These are phyloP conservation scores for Pangasius mekongensis DNA, from an alignment of 2,797 vertebrate genomes.

Conservation along the genomic window DNA sequence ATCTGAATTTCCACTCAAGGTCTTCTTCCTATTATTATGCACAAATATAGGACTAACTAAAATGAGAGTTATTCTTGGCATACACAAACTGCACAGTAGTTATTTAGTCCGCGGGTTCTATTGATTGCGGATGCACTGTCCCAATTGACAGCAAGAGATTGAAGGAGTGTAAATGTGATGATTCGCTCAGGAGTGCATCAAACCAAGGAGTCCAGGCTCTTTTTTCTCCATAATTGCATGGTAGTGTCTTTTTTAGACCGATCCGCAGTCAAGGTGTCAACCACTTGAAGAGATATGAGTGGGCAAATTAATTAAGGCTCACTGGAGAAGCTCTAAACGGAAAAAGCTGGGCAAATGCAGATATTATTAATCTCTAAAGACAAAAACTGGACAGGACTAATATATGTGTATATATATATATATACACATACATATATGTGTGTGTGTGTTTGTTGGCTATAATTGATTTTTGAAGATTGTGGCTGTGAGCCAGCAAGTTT, in stretches of 20 bases:
- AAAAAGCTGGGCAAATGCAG: slow-evolving; percentile 3
- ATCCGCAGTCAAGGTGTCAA: slow-evolving; percentile 38
- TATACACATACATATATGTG: no score
- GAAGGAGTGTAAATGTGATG: slow-evolving; percentile 35
- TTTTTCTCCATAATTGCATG: slow-evolving; percentile 31
- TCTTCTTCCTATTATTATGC: not conserved
- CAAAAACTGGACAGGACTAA: not conserved
- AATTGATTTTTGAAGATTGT: not conserved
- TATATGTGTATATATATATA: no score
- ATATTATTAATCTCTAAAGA: slow-evolving; percentile 8
- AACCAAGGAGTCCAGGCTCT: slow-evolving; percentile 16
- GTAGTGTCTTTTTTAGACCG: slow-evolving; percentile 24
- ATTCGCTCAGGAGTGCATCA: slow-evolving; percentile 45
- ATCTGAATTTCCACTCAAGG: not conserved
- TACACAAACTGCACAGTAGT: slow-evolving; percentile 5
- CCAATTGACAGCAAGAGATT: slow-evolving; percentile 45
- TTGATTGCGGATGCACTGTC: slow-evolving; percentile 42
- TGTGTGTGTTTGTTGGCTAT: not conserved
- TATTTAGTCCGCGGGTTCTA: slow-evolving; percentile 38
- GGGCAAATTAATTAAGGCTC: slow-evolving; percentile 38
- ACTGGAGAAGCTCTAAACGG: slow-evolving; percentile 10
- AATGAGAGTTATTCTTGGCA: slow-evolving; percentile 1
- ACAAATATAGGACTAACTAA: not conserved
- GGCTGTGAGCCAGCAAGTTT: not conserved
- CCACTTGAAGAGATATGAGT: slow-evolving; percentile 45